Evolutionary conservation across 2,888 invertebrate species (phyloP), one percentile per base, ranked within the genome.

Genomic region (Notocelia uddmanniana): DNA sequence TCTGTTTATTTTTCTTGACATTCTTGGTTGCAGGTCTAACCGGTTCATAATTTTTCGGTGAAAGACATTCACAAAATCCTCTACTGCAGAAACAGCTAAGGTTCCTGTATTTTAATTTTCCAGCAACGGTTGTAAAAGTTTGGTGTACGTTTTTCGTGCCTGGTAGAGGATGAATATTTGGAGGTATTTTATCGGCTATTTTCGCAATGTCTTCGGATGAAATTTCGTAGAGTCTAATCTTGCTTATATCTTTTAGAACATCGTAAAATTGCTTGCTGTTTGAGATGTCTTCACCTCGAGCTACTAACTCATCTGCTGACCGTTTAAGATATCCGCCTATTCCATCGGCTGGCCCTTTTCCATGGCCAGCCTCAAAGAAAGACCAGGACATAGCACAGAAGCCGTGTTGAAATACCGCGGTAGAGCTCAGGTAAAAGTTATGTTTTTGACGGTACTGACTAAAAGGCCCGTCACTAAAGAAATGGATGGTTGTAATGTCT

Each of bases 381-480:
- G n/a, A n/a, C n/a, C n/a, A n/a, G n/a, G n/a, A n/a, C n/a, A n/a
- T n/a, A n/a, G n/a, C n/a, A n/a, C n/a, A n/a, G n/a, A n/a, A n/a
- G n/a, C n/a, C n/a, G n/a, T n/a, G n/a, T n/a, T n/a, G n/a, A 23
- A n/a, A n/a, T n/a, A n/a, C n/a, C n/a, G n/a, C n/a, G n/a, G n/a
- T 31, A 31, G 31, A 31, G 31, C 31, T 31, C 31, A 70, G 31
- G 26, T 64, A 71, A 57, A 71, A 71, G 34, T 73, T 73, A 21
- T 73, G 68, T 37, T 74, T 72, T 58, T 74, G 74, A 26, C 59
- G 62, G 45, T 74, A 74, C 55, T 74, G 74, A 13, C 48, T 69
- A 45, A 18, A 52, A 18, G 74, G 73, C 3, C 74, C 73, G 41
- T 73, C 74, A 15, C 69, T 48, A 54, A 68, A 71, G n/a, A 74